A percentile compares a stretch with the other conserved stretches of the same genome.
Conservation (phyloP, 2,888 invertebrate species). For the Apodemia duryi region DNA sequence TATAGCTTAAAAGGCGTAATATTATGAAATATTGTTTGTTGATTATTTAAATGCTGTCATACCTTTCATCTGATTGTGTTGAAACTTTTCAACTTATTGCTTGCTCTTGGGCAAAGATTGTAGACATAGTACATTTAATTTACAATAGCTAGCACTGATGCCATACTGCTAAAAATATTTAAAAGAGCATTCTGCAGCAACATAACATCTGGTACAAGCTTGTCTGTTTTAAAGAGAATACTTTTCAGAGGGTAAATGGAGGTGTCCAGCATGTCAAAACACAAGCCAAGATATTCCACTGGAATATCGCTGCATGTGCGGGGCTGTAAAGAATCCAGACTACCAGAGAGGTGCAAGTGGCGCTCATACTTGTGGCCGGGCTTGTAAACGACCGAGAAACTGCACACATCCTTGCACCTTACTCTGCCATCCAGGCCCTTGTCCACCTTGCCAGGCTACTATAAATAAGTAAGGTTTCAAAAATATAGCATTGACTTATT, state of each 20-base stretch:
- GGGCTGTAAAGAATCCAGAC: slow-evolving; percentile 86
- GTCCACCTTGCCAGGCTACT: slow-evolving; percentile 91
- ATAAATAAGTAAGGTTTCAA: slow-evolving; percentile 72
- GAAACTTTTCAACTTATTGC: no score
- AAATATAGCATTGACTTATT: background rate
- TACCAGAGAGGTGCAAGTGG: slow-evolving; percentile 83
- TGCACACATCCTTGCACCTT: slow-evolving; percentile 86
- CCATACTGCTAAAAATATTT: no score
- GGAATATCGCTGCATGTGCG: slow-evolving; percentile 95
- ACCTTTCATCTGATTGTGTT: no score
- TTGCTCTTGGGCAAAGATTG: no score
- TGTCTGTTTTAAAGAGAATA: background rate
- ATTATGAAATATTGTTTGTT: no score
- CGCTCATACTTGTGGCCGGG: slow-evolving; percentile 95
- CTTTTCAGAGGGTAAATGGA: slow-evolving; percentile 87
- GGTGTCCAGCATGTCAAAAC: slow-evolving; percentile 97
- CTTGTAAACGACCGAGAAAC: slow-evolving; percentile 83
- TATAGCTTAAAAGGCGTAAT: no score
- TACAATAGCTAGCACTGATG: no score
- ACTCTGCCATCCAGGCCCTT: slow-evolving; percentile 96
- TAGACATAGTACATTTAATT: no score
- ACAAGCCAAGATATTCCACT: slow-evolving; percentile 85
- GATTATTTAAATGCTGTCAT: no score
- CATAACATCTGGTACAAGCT: no score
- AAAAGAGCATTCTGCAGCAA: no score